Evolutionary conservation across 1,140 invertebrate genomes (phyloP).

Genomic region (Phymastichus coffea): DNA sequence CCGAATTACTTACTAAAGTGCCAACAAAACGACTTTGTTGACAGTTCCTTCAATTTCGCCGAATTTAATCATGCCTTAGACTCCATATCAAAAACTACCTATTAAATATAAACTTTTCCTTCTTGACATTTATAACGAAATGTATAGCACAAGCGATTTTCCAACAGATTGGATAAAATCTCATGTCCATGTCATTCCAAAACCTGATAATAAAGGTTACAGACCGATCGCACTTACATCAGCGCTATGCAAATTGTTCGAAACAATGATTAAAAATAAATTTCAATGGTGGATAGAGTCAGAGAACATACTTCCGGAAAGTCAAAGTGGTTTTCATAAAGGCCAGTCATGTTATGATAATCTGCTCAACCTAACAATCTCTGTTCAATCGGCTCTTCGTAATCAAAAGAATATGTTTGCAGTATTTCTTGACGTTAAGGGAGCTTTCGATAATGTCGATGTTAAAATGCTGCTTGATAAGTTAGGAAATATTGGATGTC

Average conservation of each 20-base stretch:
- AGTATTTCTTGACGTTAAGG: too few relatives aligned
- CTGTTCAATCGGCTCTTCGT: too few relatives aligned
- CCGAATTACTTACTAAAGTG: not conserved
- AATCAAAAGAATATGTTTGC: too few relatives aligned
- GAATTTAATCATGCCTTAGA: conserved; percentile 8
- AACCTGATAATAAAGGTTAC: too few relatives aligned
- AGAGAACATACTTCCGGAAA: not conserved
- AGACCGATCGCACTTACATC: too few relatives aligned
- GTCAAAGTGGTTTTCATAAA: not conserved
- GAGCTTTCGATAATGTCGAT: too few relatives aligned
- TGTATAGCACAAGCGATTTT: not conserved
- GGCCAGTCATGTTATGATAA: not conserved
- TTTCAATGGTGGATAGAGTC: not conserved
- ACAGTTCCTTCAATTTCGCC: not conserved
- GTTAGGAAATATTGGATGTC: too few relatives aligned
- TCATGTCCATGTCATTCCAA: not conserved
- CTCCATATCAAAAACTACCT: not conserved
- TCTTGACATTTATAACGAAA: not conserved
- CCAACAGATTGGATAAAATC: not conserved
- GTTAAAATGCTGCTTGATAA: too few relatives aligned
- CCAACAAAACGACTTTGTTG: not conserved
- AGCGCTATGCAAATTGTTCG: not conserved
- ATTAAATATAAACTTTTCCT: not conserved
- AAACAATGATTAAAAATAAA: not conserved
- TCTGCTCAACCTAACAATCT: not conserved